Evolutionary conservation across 2,797 vertebrate genomes (phyloP), one percentile per base, ranked within the genome.

Genomic region (Nannoperca obscura): DNA sequence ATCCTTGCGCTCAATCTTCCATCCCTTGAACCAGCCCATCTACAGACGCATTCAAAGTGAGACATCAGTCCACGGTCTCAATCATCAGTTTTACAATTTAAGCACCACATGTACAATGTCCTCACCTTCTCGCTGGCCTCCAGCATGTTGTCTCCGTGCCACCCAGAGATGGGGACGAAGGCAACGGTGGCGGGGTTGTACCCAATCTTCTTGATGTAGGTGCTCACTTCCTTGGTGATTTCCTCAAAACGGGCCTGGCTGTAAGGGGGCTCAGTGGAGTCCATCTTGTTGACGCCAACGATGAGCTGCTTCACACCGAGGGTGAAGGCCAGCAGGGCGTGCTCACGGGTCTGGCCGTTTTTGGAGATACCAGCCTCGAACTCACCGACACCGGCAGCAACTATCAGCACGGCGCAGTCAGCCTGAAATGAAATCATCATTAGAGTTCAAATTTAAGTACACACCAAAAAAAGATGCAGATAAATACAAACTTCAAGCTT

Each of bases 1-100:
- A 0, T 99, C 97, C 80, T 99, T 99, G 0, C 97, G 95, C 81
- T 96, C 97, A 30, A 99, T 94, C 86, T 97, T 97, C 97, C 98
- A 99, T 6, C 97, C 97, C 88, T 98, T 99, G 92, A 97, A 99
- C 97, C 98, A 99, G 27, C 83, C 60, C 97, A 99, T 99, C 97
- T 98, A 27, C 0, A 74, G 14, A 61, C 1, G 8, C 0, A 42
- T 0, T 17, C 0, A 49, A 5, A 64, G 1, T 1, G 1, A 47
- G 12, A 46, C 1, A 0, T 42, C 0, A 55, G n/a, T 40, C 24
- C 17, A 27, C 12, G n/a, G 17, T 59, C 22, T 7, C 34, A 22
- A 6, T 3, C 38, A 13, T 0, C 17, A 11, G 3, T 1, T 67
- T 3, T 0, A 60, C 15, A n/a, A 27, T 0, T 22, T 1, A 0